phyloP scores from a whole-genome alignment of 2,113 vertebrate genomes.

The Silurus asotus region DNA sequence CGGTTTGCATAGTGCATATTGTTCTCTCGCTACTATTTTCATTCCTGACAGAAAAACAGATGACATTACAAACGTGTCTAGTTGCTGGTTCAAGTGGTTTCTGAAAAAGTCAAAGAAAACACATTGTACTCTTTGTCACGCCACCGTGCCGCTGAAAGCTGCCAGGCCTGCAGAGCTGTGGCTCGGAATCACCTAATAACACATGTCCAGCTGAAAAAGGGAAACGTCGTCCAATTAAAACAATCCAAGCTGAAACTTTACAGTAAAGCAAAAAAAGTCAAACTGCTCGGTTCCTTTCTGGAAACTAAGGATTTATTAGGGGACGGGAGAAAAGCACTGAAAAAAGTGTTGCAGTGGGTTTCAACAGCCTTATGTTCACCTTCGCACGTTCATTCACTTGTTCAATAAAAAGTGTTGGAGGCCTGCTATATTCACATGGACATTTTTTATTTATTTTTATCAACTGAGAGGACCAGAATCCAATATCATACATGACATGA shows the following conservation, averaged over 20 bases:
- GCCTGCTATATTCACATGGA: not conserved
- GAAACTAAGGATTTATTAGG: slow-evolving; percentile 38
- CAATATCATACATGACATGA: not conserved
- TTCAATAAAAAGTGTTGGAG: not conserved
- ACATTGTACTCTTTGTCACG: slow-evolving; percentile 27
- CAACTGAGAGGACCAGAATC: not conserved
- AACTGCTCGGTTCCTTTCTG: slow-evolving; percentile 43
- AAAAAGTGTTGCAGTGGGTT: slow-evolving; percentile 13
- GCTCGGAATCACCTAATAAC: slow-evolving; percentile 35
- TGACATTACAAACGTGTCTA: not conserved
- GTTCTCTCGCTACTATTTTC: not conserved
- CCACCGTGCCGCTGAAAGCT: slow-evolving; percentile 21
- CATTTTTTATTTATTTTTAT: not conserved
- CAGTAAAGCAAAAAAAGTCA: slow-evolving; percentile 34
- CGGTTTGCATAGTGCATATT: not conserved
- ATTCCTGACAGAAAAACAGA: not conserved
- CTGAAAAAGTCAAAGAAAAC: slow-evolving; percentile 3
- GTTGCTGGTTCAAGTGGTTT: not conserved
- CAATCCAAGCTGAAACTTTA: slow-evolving; percentile 52
- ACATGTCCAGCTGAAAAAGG: slow-evolving; percentile 41
- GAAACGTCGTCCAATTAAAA: slow-evolving; percentile 49
- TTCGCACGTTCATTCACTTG: not conserved
- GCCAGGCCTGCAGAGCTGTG: slow-evolving; percentile 28
- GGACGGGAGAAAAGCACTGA: not conserved
- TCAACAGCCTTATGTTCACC: slow-evolving; percentile 9